Conservation (phyloP, 2,797 vertebrate species). For the Microchirus variegatus region DNA sequence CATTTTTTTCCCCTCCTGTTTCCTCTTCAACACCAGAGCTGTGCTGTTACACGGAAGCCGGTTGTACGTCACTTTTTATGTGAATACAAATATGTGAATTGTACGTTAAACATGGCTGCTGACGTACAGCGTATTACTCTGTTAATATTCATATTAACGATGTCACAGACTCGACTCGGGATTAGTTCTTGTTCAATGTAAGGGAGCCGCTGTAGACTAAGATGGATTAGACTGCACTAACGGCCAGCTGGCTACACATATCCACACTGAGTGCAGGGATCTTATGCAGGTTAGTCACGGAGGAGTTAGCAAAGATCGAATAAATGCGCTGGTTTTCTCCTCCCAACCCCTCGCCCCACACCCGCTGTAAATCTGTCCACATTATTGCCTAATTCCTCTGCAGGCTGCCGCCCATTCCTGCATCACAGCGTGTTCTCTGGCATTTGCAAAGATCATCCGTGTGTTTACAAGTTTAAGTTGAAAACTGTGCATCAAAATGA, state of each 20-base stretch:
- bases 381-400: conserved; percentile 32
- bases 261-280: conserved; percentile 25
- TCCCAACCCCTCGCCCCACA: conserved; percentile 32
- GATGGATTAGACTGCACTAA: conserved; percentile 51
- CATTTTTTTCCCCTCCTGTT: not conserved
- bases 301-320: conserved; percentile 34
- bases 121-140: conserved; percentile 4
- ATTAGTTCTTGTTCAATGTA: conserved; percentile 9
- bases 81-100: too few species aligned
- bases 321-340: conserved; percentile 52
- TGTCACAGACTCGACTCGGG: conserved; percentile 24
- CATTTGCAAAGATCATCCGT: conserved; percentile 5
- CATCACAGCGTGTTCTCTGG: not conserved
- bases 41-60: too few species aligned
- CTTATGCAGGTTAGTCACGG: conserved; percentile 60
- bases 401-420: conserved; percentile 6
- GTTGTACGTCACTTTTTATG: too few species aligned
- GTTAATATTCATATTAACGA: conserved; percentile 23
- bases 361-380: conserved; percentile 54
- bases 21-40: too few species aligned
- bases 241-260: conserved; percentile 15
- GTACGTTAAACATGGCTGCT: not conserved
- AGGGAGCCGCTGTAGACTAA: conserved; percentile 22
- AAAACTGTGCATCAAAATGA: too few species aligned
- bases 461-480: not conserved